Evolutionary conservation across 2,113 vertebrate genomes (phyloP).

Genomic region (Phasianus colchicus): DNA sequence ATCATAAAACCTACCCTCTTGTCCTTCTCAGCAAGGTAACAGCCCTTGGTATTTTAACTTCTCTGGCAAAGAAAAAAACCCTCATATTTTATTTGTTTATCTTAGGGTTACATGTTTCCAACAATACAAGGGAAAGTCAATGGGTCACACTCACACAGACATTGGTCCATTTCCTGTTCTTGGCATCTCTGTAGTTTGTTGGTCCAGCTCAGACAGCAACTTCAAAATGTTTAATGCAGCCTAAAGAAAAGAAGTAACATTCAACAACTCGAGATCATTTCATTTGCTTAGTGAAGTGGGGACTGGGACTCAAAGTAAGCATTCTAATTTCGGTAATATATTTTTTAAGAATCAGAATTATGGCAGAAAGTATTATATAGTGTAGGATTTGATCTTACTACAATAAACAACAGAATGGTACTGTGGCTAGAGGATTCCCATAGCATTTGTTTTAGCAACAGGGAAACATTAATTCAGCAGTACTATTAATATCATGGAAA

Average conservation of each 20-base stretch:
- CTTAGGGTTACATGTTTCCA: background rate
- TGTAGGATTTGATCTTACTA: background rate
- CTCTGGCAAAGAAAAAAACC: background rate
- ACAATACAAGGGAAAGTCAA: background rate
- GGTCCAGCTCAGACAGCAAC: constrained; percentile 96
- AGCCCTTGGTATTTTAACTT: constrained; percentile 6
- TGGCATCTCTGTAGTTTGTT: constrained; percentile 88
- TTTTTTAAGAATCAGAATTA: background rate
- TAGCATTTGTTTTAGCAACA: background rate
- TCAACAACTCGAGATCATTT: background rate
- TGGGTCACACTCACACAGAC: constrained; percentile 87
- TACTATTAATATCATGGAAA: background rate
- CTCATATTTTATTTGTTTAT: background rate
- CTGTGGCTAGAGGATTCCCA: background rate
- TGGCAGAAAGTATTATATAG: background rate
- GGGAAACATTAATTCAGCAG: background rate
- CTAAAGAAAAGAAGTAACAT: constrained; percentile 69
- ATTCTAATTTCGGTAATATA: background rate
- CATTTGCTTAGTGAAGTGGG: background rate
- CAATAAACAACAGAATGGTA: background rate
- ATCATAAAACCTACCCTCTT: background rate
- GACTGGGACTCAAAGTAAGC: background rate
- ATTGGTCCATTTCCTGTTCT: constrained; percentile 95
- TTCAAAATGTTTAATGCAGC: constrained; percentile 97
- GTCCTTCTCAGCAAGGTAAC: background rate